Conservation (phyloP, 2,113 vertebrate species). For the Loxodonta africana region DNA sequence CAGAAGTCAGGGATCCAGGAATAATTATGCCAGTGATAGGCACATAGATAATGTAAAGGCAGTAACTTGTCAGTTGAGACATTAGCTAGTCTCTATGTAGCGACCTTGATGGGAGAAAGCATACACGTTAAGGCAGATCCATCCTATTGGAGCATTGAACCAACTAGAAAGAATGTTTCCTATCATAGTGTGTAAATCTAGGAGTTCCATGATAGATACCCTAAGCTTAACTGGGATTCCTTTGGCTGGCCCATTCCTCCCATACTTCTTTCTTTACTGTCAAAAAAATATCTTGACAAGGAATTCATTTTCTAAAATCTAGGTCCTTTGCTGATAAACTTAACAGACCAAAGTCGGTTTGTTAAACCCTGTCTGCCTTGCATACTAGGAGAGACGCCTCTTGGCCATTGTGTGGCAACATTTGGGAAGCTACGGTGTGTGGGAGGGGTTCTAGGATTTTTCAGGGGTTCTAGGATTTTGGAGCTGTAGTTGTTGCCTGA, state of each 20-base stretch:
- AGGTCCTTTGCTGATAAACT: constrained; percentile 31
- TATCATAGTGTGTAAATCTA: not conserved
- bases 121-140: not conserved
- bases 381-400: not conserved
- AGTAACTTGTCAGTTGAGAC: not conserved
- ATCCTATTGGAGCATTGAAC: not conserved
- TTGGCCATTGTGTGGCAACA: not conserved
- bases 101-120: not conserved
- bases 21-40: not conserved
- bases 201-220: not conserved
- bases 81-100: not conserved
- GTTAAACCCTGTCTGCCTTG: not conserved
- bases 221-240: not conserved
- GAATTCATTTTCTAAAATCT: constrained; percentile 25
- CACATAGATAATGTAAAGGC: not conserved
- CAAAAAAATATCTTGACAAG: constrained; percentile 18
- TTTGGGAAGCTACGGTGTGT: not conserved
- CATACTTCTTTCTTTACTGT: not conserved
- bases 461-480: not conserved
- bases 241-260: not conserved
- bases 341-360: not conserved
- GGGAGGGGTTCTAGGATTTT: not conserved
- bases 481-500: not conserved
- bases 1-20: not conserved
- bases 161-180: not conserved